A percentile compares a stretch with the other conserved stretches of the same genome.
Evolutionary conservation across 2,888 invertebrate species (phyloP).

Genomic region (Sesamia inferens): DNA sequence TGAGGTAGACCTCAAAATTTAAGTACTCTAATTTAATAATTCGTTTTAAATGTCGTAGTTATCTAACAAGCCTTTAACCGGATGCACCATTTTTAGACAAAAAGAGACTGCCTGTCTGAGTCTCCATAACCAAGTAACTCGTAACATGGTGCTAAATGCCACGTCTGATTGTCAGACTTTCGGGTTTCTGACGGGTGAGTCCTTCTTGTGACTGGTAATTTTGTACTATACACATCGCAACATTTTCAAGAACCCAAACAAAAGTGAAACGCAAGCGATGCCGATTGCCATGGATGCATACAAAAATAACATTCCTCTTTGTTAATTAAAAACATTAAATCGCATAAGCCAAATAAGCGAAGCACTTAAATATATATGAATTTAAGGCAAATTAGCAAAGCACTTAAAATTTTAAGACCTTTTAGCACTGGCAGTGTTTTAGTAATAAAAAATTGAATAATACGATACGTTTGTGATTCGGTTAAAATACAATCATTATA

Average conservation of each 20-base stretch:
- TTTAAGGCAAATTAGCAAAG: neutral
- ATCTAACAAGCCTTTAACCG: no score
- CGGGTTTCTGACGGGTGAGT: neutral
- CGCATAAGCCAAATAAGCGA: conserved; percentile 6
- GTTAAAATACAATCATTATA: conserved; percentile 1
- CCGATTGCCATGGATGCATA: neutral
- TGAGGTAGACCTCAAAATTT: neutral
- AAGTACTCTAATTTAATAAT: neutral
- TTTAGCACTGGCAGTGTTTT: conserved; percentile 13
- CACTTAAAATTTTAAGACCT: neutral
- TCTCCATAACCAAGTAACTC: neutral
- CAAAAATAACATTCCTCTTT: neutral
- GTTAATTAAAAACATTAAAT: neutral
- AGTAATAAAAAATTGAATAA: neutral
- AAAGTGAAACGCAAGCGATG: neutral
- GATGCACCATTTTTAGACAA: no score
- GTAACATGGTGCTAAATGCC: neutral
- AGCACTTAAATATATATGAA: neutral
- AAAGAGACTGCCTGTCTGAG: neutral
- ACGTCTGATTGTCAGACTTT: neutral
- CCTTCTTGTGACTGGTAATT: neutral
- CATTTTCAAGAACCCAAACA: neutral
- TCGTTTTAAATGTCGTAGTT: no score
- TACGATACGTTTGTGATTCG: neutral
- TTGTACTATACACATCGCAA: no score